Evolutionary conservation across 1,140 invertebrate species (phyloP), one percentile per base, ranked within the genome.

Genomic region (Camponotus vicinus): DNA sequence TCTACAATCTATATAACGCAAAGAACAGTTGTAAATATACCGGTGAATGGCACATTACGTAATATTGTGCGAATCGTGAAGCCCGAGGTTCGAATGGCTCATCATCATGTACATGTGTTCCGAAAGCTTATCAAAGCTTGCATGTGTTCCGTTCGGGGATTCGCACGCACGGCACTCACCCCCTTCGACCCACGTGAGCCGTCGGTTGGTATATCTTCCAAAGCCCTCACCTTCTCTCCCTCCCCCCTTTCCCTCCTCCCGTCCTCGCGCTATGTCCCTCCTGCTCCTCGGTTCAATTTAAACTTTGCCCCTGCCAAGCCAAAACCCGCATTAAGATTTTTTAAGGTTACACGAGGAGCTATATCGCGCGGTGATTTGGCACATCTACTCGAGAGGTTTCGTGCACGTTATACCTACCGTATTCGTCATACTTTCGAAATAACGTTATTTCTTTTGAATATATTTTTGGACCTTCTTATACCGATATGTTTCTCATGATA

Each of bases 321-420:
- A 90, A 93, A 93, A 94, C 89, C 93, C 88, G 92, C 93, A 93
- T 94, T 95, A 95, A 95, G 95, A 95, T 95, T 95, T 95, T 94
- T 94, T 92, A 95, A 95, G 90, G 93, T 93, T 92, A 92, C 92
- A 87, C 90, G 90, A 87, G 89, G 89, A 92, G 89, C 79, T 63
- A 79, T 86, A 57, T 70, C 64, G 52, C 59, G 40, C 45, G 63
- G 63, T 63, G 59, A 78, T 73, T 92, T 86, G 79, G 79, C 79
- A 83, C 69, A 83, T 73, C 79, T 83, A 83, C 69, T 83, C 79
- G 79, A 83, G 70, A 83, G 79, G 32, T 71, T 83, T 83, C 79
- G 79, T 83, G 79, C 79, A 83, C 79, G 79, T 83, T 83, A 52
- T 52, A 61, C 27, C 21, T 67, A 49, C 21, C 37, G 55, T 45